These are phyloP conservation scores for Gulo gulo DNA, from an alignment of 2,113 vertebrate genomes.

Conservation along the genomic window DNA sequence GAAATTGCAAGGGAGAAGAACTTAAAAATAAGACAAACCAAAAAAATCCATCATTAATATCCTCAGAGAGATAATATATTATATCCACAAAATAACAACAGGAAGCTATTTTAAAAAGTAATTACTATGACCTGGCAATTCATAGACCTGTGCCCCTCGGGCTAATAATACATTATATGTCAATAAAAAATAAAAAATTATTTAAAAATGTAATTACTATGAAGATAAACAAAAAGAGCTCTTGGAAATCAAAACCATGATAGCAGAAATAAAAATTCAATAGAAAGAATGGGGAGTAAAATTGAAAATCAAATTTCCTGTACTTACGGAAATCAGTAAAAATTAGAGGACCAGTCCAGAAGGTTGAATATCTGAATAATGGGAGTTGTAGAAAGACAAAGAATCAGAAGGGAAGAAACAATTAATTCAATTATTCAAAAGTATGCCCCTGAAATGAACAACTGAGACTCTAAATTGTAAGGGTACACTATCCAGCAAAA, in stretches of 20 bases:
- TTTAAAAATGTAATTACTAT: not conserved
- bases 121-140: not conserved
- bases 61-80: not conserved
- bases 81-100: not conserved
- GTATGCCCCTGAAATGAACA: not conserved
- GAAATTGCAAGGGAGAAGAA: not conserved
- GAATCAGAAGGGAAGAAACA: not conserved
- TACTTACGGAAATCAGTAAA: conserved; percentile 18
- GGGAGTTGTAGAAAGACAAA: not conserved
- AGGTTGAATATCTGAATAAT: not conserved
- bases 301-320: not conserved
- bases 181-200: not conserved
- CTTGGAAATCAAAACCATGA: conserved; percentile 21
- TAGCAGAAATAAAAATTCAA: conserved; percentile 28
- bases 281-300: not conserved
- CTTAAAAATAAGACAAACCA: not conserved
- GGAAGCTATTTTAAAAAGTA: not conserved
- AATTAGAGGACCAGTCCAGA: not conserved
- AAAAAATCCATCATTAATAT: not conserved
- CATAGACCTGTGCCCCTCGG: no score
- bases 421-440: conserved; percentile 8
- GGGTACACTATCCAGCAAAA: not conserved
- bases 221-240: not conserved
- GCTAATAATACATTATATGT: no score
- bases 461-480: not conserved